phyloP scores from a whole-genome alignment of 2,113 vertebrate species.

The Lagopus leucura region DNA sequence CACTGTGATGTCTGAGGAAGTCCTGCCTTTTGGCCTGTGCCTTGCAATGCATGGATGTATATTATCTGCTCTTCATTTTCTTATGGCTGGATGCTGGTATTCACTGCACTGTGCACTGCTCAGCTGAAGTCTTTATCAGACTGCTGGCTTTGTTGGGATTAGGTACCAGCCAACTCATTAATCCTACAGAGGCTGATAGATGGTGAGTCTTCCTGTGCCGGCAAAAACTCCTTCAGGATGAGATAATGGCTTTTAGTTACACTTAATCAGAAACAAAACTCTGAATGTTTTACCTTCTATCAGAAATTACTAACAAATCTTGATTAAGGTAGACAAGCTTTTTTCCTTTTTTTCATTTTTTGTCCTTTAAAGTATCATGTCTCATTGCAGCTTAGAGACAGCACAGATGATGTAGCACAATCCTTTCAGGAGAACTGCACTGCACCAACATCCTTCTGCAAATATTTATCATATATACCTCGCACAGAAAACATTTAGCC shows the following conservation, averaged over 20 bases:
- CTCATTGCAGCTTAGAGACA: background rate
- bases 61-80: background rate
- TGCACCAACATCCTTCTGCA: background rate
- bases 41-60: background rate
- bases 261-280: background rate
- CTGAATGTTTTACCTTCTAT: background rate
- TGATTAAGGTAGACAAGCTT: background rate
- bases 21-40: background rate
- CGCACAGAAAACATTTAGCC: constrained; percentile 15
- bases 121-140: background rate
- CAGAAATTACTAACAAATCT: background rate
- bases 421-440: background rate
- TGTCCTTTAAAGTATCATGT: background rate
- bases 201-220: background rate
- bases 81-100: background rate
- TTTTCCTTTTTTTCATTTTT: too few relatives aligned
- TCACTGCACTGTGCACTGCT: background rate
- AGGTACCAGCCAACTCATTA: background rate
- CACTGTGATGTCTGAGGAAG: background rate
- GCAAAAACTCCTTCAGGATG: background rate
- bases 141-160: background rate
- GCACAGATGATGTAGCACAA: background rate
- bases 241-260: background rate
- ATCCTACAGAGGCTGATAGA: background rate
- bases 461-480: background rate